Conservation (phyloP, 2,797 vertebrate species). For the Peromyscus nudipes region DNA sequence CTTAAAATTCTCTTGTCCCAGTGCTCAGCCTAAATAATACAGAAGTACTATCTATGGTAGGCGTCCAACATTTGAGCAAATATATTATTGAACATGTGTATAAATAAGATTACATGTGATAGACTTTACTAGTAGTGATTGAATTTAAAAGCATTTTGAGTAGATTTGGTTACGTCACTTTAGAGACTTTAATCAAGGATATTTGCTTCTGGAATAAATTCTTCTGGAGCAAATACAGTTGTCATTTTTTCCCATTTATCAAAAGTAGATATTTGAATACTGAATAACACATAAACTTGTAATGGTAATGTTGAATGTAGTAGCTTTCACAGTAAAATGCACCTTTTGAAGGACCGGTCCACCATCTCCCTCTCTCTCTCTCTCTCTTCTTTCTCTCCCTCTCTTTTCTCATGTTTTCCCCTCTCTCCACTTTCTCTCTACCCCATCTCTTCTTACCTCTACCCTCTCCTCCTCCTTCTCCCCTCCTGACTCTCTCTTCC, state of each 20-base stretch:
- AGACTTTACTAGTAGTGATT: constrained; percentile 18
- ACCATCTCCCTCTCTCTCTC: no score
- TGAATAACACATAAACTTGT: background rate
- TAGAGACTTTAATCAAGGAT: background rate
- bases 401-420: no score
- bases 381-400: no score
- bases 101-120: constrained; percentile 17
- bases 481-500: no score
- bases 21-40: background rate
- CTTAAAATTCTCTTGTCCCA: background rate
- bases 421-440: no score
- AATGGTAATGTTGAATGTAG: background rate
- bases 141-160: background rate
- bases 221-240: background rate
- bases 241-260: background rate
- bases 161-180: background rate
- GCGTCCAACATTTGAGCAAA: constrained; percentile 10
- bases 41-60: background rate
- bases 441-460: no score
- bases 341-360: background rate
- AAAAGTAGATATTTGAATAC: background rate
- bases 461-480: no score
- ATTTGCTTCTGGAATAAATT: background rate
- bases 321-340: background rate
- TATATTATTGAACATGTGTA: background rate